Evolutionary conservation across 2,888 invertebrate species (phyloP), one percentile per base, ranked within the genome.

Genomic region (Phrixothrix hirtus): DNA sequence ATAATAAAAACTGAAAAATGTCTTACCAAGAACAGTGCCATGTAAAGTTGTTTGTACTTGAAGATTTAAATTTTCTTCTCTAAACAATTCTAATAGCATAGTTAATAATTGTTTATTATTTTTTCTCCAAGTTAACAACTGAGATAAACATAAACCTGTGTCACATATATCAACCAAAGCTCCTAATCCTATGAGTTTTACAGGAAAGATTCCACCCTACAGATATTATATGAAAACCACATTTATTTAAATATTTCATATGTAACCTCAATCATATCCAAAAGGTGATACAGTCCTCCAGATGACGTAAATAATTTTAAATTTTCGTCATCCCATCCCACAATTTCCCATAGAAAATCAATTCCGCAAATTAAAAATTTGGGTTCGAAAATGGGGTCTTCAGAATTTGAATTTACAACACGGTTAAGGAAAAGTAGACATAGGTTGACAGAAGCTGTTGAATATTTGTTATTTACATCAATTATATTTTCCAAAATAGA

Each of bases 51-150:
- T 65, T 57, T 70, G 64, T 0, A 74, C 73, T 6, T 67, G 66
- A 17, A 75, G 50, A 26, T 62, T 55, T 14, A 66, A 62, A 60
- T 75, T 77, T 59, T 79, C 78, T 12, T 75, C 68, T 32, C 76
- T 67, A 71, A 79, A 79, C 37, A 75, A 63, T 42, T 61, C 67
- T 35, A 76, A 65, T 15, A 79, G 52, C 27, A 79, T 58, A 0
- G 75, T 68, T 34, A 75, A 49, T 3, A 79, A 59, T 10, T 70
- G 72, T 25, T 62, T 66, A 10, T 65, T 65, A 29, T 65, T 64
- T 7, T 59, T 63, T 52, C 75, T 68, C 80, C 79, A 80, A 1
- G 79, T 77, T 15, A 75, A 72, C 12, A 79, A 59, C 59, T 75
- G 76, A 1, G 75, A 71, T 1, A 75, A 65, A 32, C 74, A 74